phyloP scores from a whole-genome alignment of 2,113 vertebrate species.

The Malurus alboscapulatus region DNA sequence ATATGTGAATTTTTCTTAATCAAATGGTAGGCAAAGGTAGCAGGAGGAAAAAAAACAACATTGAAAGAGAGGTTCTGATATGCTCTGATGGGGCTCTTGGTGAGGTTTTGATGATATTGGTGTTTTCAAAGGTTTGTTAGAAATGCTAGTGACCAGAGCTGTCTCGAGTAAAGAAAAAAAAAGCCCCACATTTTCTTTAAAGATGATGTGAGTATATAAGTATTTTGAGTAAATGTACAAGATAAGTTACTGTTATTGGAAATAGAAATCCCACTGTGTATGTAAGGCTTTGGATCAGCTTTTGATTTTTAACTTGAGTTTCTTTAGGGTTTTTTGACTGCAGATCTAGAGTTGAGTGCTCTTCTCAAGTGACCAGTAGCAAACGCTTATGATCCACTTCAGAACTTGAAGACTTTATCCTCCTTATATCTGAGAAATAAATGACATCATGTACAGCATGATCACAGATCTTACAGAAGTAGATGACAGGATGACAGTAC shows the following conservation, averaged over 20 bases:
- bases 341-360: background rate
- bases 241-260: background rate
- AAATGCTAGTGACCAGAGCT: background rate
- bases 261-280: background rate
- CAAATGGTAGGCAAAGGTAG: background rate
- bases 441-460: slow-evolving; percentile 51
- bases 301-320: background rate
- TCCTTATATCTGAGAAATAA: slow-evolving; percentile 59
- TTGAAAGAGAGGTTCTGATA: background rate
- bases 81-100: background rate
- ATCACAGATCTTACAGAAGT: slow-evolving; percentile 52
- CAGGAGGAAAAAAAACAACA: background rate
- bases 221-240: background rate
- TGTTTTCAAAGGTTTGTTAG: background rate
- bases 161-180: background rate
- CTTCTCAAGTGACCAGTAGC: slow-evolving; percentile 12
- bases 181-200: background rate
- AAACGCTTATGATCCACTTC: slow-evolving; percentile 18
- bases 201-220: background rate
- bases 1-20: slow-evolving; percentile 19
- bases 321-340: background rate
- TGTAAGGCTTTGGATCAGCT: background rate
- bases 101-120: background rate
- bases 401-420: slow-evolving; percentile 8
- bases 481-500: slow-evolving; percentile 59